Conservation (phyloP, 2,888 invertebrate species). For the Acleris laterana region DNA sequence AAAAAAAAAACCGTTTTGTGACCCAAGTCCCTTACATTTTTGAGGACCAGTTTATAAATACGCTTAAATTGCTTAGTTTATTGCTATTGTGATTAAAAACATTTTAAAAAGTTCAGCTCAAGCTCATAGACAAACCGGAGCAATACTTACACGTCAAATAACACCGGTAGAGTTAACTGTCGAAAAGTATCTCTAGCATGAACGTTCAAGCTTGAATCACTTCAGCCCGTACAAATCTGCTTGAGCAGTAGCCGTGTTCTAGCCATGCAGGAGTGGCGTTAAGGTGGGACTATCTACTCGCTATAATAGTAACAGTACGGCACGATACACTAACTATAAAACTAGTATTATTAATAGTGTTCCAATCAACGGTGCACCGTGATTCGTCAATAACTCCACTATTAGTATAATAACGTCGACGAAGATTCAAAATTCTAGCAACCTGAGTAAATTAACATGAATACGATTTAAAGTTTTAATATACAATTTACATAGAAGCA, state of each 20-base stretch:
- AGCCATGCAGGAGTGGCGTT: slow-evolving; percentile 67
- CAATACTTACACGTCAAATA: too few relatives aligned
- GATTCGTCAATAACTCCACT: slow-evolving; percentile 62
- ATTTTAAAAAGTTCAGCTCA: too few relatives aligned
- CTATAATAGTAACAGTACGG: slow-evolving; percentile 48
- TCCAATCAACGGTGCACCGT: slow-evolving; percentile 68
- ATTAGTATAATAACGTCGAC: slow-evolving; percentile 62
- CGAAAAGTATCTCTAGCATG: too few relatives aligned
- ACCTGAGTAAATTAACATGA: slow-evolving; percentile 77
- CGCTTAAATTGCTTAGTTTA: too few relatives aligned
- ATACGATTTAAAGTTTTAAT: slow-evolving; percentile 73
- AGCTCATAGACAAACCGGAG: too few relatives aligned
- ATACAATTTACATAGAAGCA: slow-evolving; percentile 80
- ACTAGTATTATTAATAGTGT: slow-evolving; percentile 60
- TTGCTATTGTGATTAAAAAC: too few relatives aligned
- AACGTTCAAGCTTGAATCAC: too few relatives aligned
- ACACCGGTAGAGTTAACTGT: too few relatives aligned
- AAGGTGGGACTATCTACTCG: slow-evolving; percentile 76
- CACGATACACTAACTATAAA: slow-evolving; percentile 52
- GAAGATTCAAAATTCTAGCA: slow-evolving; percentile 74
- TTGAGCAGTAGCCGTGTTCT: slow-evolving; percentile 82
- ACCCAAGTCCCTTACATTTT: too few relatives aligned
- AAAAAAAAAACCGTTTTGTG: too few relatives aligned
- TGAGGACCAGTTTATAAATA: too few relatives aligned
- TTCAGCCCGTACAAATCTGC: slow-evolving; percentile 47